Conservation (phyloP, 2,888 invertebrate genomes). For the Seira sanloemensis region DNA sequence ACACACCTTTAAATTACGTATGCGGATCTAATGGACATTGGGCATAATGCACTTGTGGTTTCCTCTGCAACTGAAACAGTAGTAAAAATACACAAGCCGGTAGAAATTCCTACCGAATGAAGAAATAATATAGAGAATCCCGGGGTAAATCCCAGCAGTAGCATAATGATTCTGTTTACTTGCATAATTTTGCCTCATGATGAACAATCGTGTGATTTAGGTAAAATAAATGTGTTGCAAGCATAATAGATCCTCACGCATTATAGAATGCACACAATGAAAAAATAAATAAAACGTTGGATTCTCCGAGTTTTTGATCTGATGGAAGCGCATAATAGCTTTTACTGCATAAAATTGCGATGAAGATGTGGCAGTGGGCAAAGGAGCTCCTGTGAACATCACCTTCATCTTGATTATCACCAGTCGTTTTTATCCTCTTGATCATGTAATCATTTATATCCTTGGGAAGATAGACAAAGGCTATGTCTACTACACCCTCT, state of each 20-base stretch:
- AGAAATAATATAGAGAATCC: not conserved
- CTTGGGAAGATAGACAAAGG: constrained; percentile 35
- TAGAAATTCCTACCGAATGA: not conserved
- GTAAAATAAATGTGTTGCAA: constrained; percentile 7
- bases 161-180: not conserved
- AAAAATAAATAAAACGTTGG: constrained; percentile 13
- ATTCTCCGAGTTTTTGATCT: not conserved
- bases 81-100: constrained; percentile 5
- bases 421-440: constrained; percentile 14
- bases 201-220: not conserved
- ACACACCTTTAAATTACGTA: constrained; percentile 16
- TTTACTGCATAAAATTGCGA: not conserved
- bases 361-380: constrained; percentile 25
- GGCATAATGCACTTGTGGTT: constrained; percentile 39
- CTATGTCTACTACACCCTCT: constrained; percentile 55
- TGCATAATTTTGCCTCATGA: not conserved
- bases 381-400: constrained; percentile 58
- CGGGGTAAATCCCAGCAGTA: constrained; percentile 8
- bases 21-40: constrained; percentile 18
- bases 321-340: not conserved
- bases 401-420: constrained; percentile 16
- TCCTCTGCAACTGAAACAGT: not conserved
- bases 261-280: not conserved
- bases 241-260: not conserved
- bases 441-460: constrained; percentile 55